Conservation (phyloP, 2,888 invertebrate genomes). For the Seira ritae region DNA sequence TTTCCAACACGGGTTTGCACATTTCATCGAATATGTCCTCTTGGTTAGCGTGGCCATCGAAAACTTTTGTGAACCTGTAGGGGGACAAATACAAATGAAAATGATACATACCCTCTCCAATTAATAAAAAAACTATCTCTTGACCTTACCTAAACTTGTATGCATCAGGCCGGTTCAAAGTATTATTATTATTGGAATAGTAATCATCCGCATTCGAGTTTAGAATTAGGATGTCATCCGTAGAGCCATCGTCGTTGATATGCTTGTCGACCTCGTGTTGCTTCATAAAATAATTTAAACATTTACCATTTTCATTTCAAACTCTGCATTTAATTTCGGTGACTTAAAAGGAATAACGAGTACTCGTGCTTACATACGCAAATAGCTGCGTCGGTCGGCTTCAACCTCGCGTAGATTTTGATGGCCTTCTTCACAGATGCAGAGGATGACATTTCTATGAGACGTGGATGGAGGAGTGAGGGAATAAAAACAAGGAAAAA, state of each 20-base stretch:
- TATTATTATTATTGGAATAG: not conserved
- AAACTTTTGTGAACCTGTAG: slow-evolving; percentile 77
- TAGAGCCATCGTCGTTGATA: slow-evolving; percentile 41
- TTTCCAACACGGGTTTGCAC: slow-evolving; percentile 78
- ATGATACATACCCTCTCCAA: too few species aligned
- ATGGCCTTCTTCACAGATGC: slow-evolving; percentile 68
- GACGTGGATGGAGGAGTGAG: not conserved
- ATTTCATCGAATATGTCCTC: slow-evolving; percentile 77
- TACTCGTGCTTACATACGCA: slow-evolving; percentile 36
- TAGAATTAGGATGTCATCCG: slow-evolving; percentile 43
- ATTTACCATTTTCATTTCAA: not conserved
- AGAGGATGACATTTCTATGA: not conserved
- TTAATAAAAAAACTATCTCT: too few species aligned
- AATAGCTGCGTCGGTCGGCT: slow-evolving; percentile 54
- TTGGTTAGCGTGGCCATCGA: slow-evolving; percentile 76
- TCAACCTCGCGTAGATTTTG: slow-evolving; percentile 70
- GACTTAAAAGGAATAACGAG: not conserved
- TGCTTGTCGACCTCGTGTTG: slow-evolving; percentile 47
- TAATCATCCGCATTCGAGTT: slow-evolving; percentile 25
- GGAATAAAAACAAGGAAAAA: not conserved
- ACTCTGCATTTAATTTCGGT: too few species aligned
- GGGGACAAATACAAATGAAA: too few species aligned
- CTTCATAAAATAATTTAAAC: slow-evolving; percentile 3
- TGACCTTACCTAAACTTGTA: slow-evolving; percentile 50
- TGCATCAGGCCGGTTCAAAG: slow-evolving; percentile 27